phyloP scores from a whole-genome alignment of 2,113 vertebrate species.

The Aphyosemion australe region DNA sequence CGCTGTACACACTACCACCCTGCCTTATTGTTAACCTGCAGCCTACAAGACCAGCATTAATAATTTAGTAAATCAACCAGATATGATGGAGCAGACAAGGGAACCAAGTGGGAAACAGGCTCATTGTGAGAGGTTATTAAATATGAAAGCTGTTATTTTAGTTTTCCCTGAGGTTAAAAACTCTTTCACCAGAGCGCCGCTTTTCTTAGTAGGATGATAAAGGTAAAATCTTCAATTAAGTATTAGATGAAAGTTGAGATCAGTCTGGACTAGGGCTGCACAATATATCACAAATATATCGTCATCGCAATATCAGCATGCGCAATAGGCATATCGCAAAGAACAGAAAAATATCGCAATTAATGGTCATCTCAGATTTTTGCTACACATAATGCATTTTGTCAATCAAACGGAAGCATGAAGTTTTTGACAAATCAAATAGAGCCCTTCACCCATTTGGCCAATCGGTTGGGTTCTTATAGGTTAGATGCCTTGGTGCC shows the following conservation, averaged over 20 bases:
- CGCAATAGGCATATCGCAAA: too few species aligned
- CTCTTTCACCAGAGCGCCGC: not conserved
- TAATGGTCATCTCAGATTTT: too few species aligned
- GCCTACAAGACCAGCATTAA: conserved; percentile 64
- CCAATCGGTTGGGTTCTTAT: too few species aligned
- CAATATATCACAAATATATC: too few species aligned
- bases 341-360: too few species aligned
- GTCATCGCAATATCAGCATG: too few species aligned
- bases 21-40: conserved; percentile 60
- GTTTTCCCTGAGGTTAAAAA: conserved; percentile 48
- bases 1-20: not conserved
- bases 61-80: conserved; percentile 74
- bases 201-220: not conserved
- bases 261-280: not conserved
- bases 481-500: too few species aligned
- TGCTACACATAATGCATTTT: too few species aligned
- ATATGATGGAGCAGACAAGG: conserved; percentile 65
- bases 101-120: conserved; percentile 56
- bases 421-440: too few species aligned
- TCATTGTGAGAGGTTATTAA: conserved; percentile 66
- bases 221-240: conserved; percentile 40
- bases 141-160: conserved; percentile 75
- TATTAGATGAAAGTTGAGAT: conserved; percentile 26
- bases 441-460: too few species aligned
- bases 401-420: too few species aligned